Conservation (phyloP, 2,888 invertebrate genomes). For the Pseudococcus longispinus region DNA sequence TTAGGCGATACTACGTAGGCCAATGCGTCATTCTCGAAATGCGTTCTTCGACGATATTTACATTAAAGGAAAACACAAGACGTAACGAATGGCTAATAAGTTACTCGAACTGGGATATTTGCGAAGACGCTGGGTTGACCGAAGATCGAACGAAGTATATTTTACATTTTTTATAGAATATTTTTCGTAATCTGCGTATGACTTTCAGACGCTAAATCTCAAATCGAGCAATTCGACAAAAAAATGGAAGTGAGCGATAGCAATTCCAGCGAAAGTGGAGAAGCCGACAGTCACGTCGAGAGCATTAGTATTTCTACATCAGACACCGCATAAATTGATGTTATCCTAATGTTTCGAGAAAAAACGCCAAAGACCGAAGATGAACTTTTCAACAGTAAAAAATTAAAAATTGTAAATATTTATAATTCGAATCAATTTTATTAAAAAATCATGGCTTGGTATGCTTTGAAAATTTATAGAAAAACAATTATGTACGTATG, state of each 20-base stretch:
- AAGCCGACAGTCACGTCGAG: constrained; percentile 39
- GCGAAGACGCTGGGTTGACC: too few species aligned
- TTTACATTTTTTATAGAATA: too few species aligned
- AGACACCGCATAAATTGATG: neutral
- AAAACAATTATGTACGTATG: neutral
- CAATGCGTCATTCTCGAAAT: too few species aligned
- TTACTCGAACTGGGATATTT: too few species aligned
- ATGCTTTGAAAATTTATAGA: neutral
- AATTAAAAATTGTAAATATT: neutral
- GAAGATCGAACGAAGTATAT: too few species aligned
- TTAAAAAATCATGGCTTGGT: neutral
- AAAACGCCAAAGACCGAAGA: too few species aligned
- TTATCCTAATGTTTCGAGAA: too few species aligned
- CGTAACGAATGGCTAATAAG: too few species aligned
- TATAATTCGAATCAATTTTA: neutral
- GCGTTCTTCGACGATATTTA: too few species aligned
- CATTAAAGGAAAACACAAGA: too few species aligned
- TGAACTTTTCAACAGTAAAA: neutral
- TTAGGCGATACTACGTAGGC: too few species aligned
- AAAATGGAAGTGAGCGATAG: constrained; percentile 40
- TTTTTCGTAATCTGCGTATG: too few species aligned
- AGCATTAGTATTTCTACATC: constrained; percentile 42
- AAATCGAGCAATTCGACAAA: neutral
- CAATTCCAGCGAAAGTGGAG: constrained; percentile 39
- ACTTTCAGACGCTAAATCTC: neutral